Evolutionary conservation across 2,113 vertebrate genomes (phyloP).

Genomic region (Thunnus thynnus): DNA sequence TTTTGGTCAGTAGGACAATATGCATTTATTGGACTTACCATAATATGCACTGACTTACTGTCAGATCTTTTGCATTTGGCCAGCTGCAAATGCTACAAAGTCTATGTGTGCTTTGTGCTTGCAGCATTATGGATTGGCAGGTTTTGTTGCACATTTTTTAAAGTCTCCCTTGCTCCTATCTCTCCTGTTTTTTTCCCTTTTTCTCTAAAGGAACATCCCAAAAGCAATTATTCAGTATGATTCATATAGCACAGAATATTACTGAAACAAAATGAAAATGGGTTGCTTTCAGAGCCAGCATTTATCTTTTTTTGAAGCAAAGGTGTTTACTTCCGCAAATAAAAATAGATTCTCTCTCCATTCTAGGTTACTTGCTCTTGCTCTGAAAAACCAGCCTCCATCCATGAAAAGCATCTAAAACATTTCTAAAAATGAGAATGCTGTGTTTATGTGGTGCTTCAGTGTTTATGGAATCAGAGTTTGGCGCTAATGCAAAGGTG

Average conservation of each 20-base stretch:
- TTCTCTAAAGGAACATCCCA: too few relatives aligned
- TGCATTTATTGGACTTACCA: background rate
- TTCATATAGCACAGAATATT: background rate
- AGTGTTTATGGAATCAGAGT: constrained; percentile 23
- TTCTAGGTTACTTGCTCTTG: background rate
- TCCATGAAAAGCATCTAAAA: background rate
- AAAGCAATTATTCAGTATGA: background rate
- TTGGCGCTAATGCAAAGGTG: constrained; percentile 14
- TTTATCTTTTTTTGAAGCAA: background rate
- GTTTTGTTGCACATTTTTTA: background rate
- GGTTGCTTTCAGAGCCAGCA: background rate
- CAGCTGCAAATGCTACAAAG: background rate
- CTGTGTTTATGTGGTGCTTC: background rate
- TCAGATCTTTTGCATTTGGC: background rate
- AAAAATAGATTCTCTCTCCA: background rate
- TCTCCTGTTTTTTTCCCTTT: background rate
- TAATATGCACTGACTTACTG: background rate
- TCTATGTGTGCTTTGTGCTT: background rate
- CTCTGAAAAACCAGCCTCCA: background rate
- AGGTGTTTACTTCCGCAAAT: background rate
- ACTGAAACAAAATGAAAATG: background rate
- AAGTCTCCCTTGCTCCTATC: background rate
- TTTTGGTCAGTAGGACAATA: background rate
- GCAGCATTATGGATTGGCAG: background rate
- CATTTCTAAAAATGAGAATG: background rate